Evolutionary conservation across 2,888 invertebrate species (phyloP), one percentile per base, ranked within the genome.

Genomic region (Odontocolon sp.): DNA sequence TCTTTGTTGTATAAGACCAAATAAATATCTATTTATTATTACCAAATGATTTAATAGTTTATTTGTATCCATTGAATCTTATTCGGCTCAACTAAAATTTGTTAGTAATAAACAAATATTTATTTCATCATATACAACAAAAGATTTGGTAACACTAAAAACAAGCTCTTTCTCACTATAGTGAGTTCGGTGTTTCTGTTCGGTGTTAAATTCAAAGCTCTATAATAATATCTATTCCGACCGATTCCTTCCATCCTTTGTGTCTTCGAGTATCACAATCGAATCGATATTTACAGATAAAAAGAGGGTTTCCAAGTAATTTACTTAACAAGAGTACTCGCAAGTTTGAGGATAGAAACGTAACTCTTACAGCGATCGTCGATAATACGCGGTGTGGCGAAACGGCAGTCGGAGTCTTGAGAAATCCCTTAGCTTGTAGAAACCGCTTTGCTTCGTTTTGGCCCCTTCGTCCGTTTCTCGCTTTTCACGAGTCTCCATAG

Each of bases 341-440:
- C n/a, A 33, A 40, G 57, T 64, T 2, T n/a, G n/a, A 52, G 56
- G 18, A 38, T n/a, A 36, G n/a, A n/a, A 33, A n/a, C 18, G 9
- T 23, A 14, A 50, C 64, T 66, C 31, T 47, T 57, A 23, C 47
- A 67, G 36, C 50, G 70, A 61, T 70, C 26, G 50, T 72, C 61
- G 64, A 74, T 74, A 74, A 74, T 74, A 63, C 59, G 26, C 26
- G 33, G 31, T 47, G 38, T 47, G 56, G 61, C 42, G 64, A 21
- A 40, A 72, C n/a, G 56, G 64, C 54, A 38, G 38, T 56, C 63
- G 38, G 28, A 64, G 70, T 33, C 59, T 67, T 56, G 47, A 26
- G 40, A 66, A 78, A 78, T 81, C 76, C 77, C 76, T 79, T 59
- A 71, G 79, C 67, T 78, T 75, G 75, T 79, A 68, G 52, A 79